These are phyloP conservation scores for Dendrolimus kikuchii DNA, from an alignment of 1,140 invertebrate species.

Conservation along the genomic window DNA sequence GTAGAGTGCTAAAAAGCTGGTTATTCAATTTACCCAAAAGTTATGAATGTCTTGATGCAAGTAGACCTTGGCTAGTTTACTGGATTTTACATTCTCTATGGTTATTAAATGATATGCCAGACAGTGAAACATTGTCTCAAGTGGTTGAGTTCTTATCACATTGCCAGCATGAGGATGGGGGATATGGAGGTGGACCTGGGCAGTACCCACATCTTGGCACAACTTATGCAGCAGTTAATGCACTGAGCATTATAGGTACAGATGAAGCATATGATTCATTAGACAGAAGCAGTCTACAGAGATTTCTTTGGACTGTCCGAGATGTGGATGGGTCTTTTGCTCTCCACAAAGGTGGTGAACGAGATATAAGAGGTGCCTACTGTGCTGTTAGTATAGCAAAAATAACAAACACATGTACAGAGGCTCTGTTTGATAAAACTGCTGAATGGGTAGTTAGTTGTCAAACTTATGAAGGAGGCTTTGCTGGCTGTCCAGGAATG, in stretches of 20 bases:
- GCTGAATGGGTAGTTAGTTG: conserved; percentile 94
- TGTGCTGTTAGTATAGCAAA: conserved; percentile 94
- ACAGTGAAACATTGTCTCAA: conserved; percentile 76
- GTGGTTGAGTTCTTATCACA: conserved; percentile 80
- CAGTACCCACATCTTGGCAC: conserved; percentile 95
- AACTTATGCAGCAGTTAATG: conserved; percentile 97
- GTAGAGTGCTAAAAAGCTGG: conserved; percentile 79
- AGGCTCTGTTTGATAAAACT: conserved; percentile 87
- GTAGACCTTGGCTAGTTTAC: conserved; percentile 95
- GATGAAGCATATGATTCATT: conserved; percentile 90
- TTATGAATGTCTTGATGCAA: conserved; percentile 92
- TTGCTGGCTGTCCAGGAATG: conserved; percentile 93
- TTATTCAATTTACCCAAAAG: conserved; percentile 77
- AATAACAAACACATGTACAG: conserved; percentile 83
- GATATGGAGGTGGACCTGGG: conserved; percentile 94
- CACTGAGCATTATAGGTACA: conserved; percentile 91
- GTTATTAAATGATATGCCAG: conserved; percentile 82
- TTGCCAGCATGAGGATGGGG: conserved; percentile 88
- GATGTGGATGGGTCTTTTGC: conserved; percentile 91
- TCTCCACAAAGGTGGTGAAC: conserved; percentile 95
- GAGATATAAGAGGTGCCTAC: conserved; percentile 95
- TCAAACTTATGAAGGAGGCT: conserved; percentile 99
- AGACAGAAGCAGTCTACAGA: conserved; percentile 82
- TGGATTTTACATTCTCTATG: conserved; percentile 95
- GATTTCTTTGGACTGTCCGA: conserved; percentile 85